phyloP scores from a whole-genome alignment of 2,888 invertebrate genomes.

The Sinohyriopsis cumingii region DNA sequence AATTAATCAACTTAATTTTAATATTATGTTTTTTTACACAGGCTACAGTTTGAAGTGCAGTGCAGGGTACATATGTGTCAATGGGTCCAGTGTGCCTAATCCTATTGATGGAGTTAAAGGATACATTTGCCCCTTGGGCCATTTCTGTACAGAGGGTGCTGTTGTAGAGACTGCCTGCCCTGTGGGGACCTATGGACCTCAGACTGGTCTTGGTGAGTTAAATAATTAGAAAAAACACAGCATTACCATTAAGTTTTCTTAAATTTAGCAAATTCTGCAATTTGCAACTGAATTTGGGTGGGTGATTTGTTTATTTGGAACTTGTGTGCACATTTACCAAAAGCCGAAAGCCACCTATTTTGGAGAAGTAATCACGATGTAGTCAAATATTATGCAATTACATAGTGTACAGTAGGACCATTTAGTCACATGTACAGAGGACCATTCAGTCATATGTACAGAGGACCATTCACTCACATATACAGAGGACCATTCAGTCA shows the following conservation, averaged over 20 bases:
- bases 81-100: conserved; percentile 56
- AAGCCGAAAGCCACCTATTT: no score
- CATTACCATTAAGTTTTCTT: not conserved
- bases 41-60: conserved; percentile 60
- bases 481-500: no score
- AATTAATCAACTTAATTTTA: no score
- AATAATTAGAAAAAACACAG: not conserved
- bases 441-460: no score
- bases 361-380: no score
- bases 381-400: no score
- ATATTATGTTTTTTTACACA: conserved; percentile 9
- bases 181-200: conserved; percentile 56
- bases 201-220: conserved; percentile 46
- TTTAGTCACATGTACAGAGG: no score
- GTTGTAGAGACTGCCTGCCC: conserved; percentile 55
- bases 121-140: conserved; percentile 67
- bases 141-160: conserved; percentile 63
- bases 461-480: no score
- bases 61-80: conserved; percentile 66
- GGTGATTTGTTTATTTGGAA: not conserved
- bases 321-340: not conserved
- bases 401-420: no score
- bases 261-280: not conserved
- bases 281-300: not conserved
- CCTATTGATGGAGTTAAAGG: conserved; percentile 64